Evolutionary conservation across 2,797 vertebrate species (phyloP), one percentile per base, ranked within the genome.

Genomic region (Phoxinus dragarum): DNA sequence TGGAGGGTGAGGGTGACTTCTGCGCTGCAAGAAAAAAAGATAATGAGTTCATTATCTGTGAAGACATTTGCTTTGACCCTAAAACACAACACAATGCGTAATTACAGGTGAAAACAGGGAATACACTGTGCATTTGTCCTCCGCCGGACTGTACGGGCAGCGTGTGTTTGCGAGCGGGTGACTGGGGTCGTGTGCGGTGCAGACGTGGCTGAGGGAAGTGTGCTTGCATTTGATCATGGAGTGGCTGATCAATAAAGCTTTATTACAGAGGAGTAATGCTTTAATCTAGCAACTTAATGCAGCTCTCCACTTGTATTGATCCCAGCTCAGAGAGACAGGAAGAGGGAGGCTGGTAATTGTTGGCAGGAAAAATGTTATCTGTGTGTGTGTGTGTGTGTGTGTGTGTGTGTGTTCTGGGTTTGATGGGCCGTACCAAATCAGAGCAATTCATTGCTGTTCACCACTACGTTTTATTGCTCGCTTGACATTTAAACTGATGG

Each of bases 271-370:
- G 88, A 91, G 87, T 89, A 93, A 80, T 85, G 92, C 86, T 93
- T 91, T 96, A 94, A 96, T 96, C 94, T 95, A 91, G 92, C 93
- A 94, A 93, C 89, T 91, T 94, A 95, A 96, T 95, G 93, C 87
- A 90, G 93, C 91, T 92, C 90, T 94, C 94, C 85, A 86, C 91
- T 90, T 83, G 88, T 96, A 97, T 96, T 96, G 96, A 97, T 96
- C 82, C 42, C n/a, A 5, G 23, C 47, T 64, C 54, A 80, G 68
- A 74, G 38, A 36, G 49, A 82, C 85, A 68, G 79, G 59, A 67
- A 75, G 61, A 67, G 23, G 31, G 66, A 77, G 44, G 40, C 76
- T 12, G 61, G 61, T 56, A 40, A 84, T 84, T 67, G 72, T 76
- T 84, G 59, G 72, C 56, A 83, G 75, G 52, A 59, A 79, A 84